Evolutionary conservation across 1,140 invertebrate genomes (phyloP).

Genomic region (Bombus confusus): DNA sequence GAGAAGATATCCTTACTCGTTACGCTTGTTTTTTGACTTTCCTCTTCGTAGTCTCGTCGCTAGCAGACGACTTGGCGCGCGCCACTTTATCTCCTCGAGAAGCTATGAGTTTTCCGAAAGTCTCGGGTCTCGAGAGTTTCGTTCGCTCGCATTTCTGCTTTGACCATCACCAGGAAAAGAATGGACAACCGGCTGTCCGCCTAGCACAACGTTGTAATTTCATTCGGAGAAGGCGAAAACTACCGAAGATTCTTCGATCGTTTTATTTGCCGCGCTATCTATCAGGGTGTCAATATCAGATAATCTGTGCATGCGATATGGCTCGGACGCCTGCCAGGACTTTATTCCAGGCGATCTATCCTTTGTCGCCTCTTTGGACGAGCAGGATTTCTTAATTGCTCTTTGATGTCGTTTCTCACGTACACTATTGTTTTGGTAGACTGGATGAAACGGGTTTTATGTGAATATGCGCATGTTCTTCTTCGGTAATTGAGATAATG

Average conservation of each 20-base stretch:
- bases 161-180: neutral
- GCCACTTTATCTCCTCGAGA: conserved; percentile 38
- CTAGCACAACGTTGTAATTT: conserved; percentile 28
- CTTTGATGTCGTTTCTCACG: neutral
- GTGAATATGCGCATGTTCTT: neutral
- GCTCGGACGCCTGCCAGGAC: conserved; percentile 22
- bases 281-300: conserved; percentile 17
- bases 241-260: neutral
- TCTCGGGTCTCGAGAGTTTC: neutral
- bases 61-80: conserved; percentile 55
- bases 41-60: conserved; percentile 15
- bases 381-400: neutral
- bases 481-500: neutral
- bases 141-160: neutral
- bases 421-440: neutral
- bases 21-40: conserved; percentile 38
- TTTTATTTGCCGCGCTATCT: conserved; percentile 22
- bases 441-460: too few species aligned
- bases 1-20: neutral
- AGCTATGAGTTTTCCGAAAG: conserved; percentile 29
- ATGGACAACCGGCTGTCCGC: neutral
- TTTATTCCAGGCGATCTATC: conserved; percentile 17
- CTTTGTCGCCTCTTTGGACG: neutral
- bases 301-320: neutral
- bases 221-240: neutral